Evolutionary conservation across 2,888 invertebrate genomes (phyloP).

Genomic region (Oscheius sp.): DNA sequence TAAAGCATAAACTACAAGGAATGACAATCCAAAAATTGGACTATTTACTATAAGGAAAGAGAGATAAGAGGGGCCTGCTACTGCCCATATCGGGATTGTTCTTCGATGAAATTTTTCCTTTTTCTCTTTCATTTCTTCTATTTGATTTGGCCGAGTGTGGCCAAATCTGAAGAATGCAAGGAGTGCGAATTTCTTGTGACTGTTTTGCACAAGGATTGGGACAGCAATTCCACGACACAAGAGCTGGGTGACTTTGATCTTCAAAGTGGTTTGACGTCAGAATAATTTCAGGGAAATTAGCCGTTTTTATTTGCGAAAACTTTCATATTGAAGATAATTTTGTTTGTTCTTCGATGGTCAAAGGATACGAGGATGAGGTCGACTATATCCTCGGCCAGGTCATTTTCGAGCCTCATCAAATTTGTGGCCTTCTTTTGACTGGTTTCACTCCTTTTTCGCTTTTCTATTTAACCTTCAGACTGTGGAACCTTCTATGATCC

Average conservation of each 20-base stretch:
- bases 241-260: no score
- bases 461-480: constrained; percentile 39
- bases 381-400: constrained; percentile 59
- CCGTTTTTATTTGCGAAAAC: constrained; percentile 47
- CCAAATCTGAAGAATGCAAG: constrained; percentile 19
- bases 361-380: constrained; percentile 59
- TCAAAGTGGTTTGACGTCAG: neutral
- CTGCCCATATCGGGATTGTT: no score
- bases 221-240: neutral
- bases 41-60: neutral
- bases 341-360: constrained; percentile 54
- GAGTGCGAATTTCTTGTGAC: constrained; percentile 16
- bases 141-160: neutral
- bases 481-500: constrained; percentile 58
- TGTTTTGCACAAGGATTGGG: constrained; percentile 15
- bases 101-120: neutral
- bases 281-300: constrained; percentile 35
- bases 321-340: constrained; percentile 58
- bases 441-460: neutral
- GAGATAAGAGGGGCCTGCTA: neutral
- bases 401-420: constrained; percentile 55
- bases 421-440: constrained; percentile 59
- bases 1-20: neutral
- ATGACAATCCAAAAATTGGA: neutral
- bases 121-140: neutral